A percentile compares a stretch with the other conserved stretches of the same genome.
These are phyloP conservation scores for Drosophila punjabiensis DNA, from an alignment of 1,140 invertebrate species.

Conservation along the genomic window DNA sequence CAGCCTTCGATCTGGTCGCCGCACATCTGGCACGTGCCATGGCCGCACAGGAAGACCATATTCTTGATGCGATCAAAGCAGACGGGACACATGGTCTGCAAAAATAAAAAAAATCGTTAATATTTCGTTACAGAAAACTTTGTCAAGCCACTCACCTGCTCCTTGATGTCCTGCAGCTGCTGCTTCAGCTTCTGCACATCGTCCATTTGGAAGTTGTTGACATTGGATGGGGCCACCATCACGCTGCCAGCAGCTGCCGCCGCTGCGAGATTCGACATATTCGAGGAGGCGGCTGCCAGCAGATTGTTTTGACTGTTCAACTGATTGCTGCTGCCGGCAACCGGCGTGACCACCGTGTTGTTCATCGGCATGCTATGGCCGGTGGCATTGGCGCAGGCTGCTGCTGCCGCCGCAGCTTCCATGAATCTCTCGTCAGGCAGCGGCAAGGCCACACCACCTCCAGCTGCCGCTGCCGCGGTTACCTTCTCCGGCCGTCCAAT, in stretches of 20 bases:
- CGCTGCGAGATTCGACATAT: slow-evolving; percentile 43
- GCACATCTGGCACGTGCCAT: slow-evolving; percentile 99
- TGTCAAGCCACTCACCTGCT: slow-evolving; percentile 90
- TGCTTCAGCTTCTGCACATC: slow-evolving; percentile 98
- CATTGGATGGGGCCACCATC: slow-evolving; percentile 76
- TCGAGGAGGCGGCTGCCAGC: slow-evolving; percentile 57
- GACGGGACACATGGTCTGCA: slow-evolving; percentile 98
- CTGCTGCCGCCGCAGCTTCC: slow-evolving; percentile 54
- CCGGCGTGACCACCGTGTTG: slow-evolving; percentile 77
- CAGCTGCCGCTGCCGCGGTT: not conserved
- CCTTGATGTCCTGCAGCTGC: slow-evolving; percentile 98
- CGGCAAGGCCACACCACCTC: slow-evolving; percentile 16
- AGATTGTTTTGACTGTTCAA: slow-evolving; percentile 79
- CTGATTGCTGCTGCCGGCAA: slow-evolving; percentile 68
- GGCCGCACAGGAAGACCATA: slow-evolving; percentile 99
- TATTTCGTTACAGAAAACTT: not conserved
- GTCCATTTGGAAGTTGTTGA: slow-evolving; percentile 86
- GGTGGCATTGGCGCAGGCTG: slow-evolving; percentile 63
- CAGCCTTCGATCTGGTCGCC: slow-evolving; percentile 98
- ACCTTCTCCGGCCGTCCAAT: slow-evolving; percentile 87
- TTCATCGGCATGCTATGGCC: slow-evolving; percentile 82
- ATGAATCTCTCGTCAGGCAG: slow-evolving; percentile 53
- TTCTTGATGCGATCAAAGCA: slow-evolving; percentile 99
- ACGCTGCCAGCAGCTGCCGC: slow-evolving; percentile 23
- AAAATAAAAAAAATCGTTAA: slow-evolving; percentile 59